Base-by-base conservation (phyloP, 2,797 vertebrate species). In the Danio aesculapii region DNA sequence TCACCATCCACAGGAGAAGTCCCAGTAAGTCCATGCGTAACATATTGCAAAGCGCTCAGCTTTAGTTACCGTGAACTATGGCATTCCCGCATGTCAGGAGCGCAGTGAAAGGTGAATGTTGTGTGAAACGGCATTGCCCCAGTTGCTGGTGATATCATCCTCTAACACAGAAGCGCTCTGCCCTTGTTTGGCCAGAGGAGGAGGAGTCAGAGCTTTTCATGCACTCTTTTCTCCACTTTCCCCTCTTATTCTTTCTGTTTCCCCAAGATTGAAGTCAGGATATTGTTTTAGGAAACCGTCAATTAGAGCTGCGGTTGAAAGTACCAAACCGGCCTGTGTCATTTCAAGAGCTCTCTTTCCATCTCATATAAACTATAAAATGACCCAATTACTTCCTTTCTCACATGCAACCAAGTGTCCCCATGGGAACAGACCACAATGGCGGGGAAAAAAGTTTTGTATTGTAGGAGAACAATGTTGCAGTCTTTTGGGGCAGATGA, bases 41-140 rank as follows among this genome's bases (percentile, higher is more conserved):
- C 67, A 43, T 82, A 67, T 82, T 83, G 77, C 73, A 77, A 41
- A 55, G 47, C 77, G 73, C 47, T 58, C 59, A 53, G 58, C 76
- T 84, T 86, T 81, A 77, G 86, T 81, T 88, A 50, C 50, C 88
- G 81, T 88, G 80, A 30, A 30, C 30, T 30, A 87, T 92, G 88
- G 89, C 93, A 93, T 92, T 94, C 92, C 94, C 89, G 89, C 88
- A 87, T 93, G 93, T 92, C 93, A 95, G 90, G 89, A 83, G 79
- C 57, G 88, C 89, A 92, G 93, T 90, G 94, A 91, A 92, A 95
- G 93, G 95, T 95, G 94, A 90, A 92, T 86, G 92, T 91, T 91
- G 93, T 91, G 91, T 88, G 88, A 87, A 93, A 92, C 87, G 84
- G 91, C 92, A 81, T 76, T 79, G 90, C 93, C 91, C 91, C 88